Conservation (phyloP, 2,888 invertebrate species). For the Drosophila prolongata region DNA sequence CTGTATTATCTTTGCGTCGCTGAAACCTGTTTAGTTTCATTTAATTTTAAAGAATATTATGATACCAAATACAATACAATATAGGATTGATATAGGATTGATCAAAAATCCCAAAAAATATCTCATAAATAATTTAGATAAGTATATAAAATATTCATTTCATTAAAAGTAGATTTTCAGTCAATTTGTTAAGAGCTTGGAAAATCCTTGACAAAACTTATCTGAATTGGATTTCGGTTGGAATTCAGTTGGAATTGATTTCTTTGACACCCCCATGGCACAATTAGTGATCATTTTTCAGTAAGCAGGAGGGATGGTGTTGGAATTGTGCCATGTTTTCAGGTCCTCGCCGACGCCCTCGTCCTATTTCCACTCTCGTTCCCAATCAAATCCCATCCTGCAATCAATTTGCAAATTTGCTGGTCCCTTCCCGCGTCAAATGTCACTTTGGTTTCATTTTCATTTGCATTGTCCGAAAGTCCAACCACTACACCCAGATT, state of each 20-base stretch:
- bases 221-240: too few relatives aligned
- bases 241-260: background rate
- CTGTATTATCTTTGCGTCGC: too few relatives aligned
- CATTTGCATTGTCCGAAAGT: slow-evolving; percentile 52
- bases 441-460: slow-evolving; percentile 65
- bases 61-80: too few relatives aligned
- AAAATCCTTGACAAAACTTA: too few relatives aligned
- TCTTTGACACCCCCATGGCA: background rate
- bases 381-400: slow-evolving; percentile 25
- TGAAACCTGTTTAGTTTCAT: too few relatives aligned
- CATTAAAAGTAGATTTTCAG: too few relatives aligned
- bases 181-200: too few relatives aligned
- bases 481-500: slow-evolving; percentile 1
- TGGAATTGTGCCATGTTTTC: background rate
- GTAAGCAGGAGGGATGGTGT: background rate
- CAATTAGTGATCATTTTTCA: background rate
- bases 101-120: too few relatives aligned
- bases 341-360: background rate
- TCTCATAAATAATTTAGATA: too few relatives aligned
- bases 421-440: slow-evolving; percentile 35
- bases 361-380: slow-evolving; percentile 6
- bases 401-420: slow-evolving; percentile 76
- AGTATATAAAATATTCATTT: too few relatives aligned
- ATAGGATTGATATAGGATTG: too few relatives aligned
- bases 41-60: too few relatives aligned